Percentiles rank a stretch among this genome's conserved stretches.
Conservation (phyloP, 1,140 invertebrate genomes). For the Cydia strobilella region DNA sequence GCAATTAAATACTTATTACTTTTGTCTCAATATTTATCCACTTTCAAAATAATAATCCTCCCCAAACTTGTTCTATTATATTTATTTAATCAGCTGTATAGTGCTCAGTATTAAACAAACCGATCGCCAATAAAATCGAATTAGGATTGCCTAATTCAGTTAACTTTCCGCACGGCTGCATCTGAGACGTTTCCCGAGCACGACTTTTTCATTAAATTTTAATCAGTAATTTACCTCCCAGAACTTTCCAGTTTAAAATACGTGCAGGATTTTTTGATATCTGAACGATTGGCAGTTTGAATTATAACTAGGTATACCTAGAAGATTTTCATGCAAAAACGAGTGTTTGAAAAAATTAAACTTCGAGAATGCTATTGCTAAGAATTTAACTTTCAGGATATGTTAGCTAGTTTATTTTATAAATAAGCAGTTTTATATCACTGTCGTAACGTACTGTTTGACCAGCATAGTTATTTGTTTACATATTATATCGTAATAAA, state of each 20-base stretch:
- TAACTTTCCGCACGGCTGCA: slow-evolving; percentile 17
- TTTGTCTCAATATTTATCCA: too few relatives aligned
- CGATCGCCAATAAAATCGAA: slow-evolving; percentile 27
- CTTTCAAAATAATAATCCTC: too few relatives aligned
- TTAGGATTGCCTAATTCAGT: slow-evolving; percentile 18
- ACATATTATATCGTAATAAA: too few relatives aligned
- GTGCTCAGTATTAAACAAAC: background rate
- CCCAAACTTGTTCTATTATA: background rate
- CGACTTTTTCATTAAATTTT: slow-evolving; percentile 32
- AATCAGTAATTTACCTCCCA: slow-evolving; percentile 26
- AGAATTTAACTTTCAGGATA: too few relatives aligned
- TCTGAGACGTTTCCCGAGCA: slow-evolving; percentile 1
- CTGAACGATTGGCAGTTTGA: background rate
- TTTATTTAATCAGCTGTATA: background rate
- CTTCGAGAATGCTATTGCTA: too few relatives aligned
- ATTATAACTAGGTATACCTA: background rate
- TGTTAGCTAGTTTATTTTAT: too few relatives aligned
- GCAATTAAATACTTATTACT: too few relatives aligned
- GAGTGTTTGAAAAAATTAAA: too few relatives aligned
- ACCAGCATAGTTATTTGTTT: too few relatives aligned
- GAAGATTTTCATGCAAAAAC: too few relatives aligned
- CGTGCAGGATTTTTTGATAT: slow-evolving; percentile 14
- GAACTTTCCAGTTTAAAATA: slow-evolving; percentile 27
- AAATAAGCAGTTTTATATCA: too few relatives aligned
- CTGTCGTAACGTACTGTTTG: too few relatives aligned